Evolutionary conservation across 1,140 invertebrate species (phyloP).

Genomic region (Diabrotica undecimpunctata): DNA sequence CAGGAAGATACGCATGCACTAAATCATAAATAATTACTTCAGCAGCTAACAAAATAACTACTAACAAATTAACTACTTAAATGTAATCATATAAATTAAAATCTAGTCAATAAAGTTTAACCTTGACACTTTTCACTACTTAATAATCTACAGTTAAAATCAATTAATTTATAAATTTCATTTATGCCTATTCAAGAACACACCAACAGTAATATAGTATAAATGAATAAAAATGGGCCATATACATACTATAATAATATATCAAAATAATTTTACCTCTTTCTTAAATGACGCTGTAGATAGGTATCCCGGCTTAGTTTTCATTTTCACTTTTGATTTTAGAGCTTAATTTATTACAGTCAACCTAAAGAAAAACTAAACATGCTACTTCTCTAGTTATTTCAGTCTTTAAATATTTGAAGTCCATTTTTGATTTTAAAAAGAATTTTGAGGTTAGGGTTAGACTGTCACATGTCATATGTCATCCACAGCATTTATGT

Average conservation of each 20-base stretch:
- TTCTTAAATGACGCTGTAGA: background rate
- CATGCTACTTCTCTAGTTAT: background rate
- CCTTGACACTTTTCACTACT: background rate
- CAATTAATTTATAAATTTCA: too few relatives aligned
- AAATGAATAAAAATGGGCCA: too few relatives aligned
- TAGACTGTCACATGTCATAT: background rate
- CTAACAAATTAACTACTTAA: background rate
- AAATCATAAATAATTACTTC: too few relatives aligned
- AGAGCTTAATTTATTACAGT: background rate
- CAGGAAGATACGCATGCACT: too few relatives aligned
- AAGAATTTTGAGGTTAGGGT: background rate
- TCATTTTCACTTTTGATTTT: background rate
- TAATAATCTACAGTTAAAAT: background rate
- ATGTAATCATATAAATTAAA: background rate
- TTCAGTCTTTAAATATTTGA: background rate
- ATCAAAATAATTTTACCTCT: background rate
- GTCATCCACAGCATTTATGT: too few relatives aligned
- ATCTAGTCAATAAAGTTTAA: background rate
- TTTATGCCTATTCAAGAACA: too few relatives aligned
- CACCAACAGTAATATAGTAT: too few relatives aligned
- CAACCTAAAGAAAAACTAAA: background rate
- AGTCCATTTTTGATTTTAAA: conserved; percentile 1
- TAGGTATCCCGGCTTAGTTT: background rate
- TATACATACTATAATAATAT: too few relatives aligned
- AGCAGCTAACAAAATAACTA: background rate